Evolutionary conservation across 2,888 invertebrate species (phyloP).

Genomic region (Epinotia brunnichana): DNA sequence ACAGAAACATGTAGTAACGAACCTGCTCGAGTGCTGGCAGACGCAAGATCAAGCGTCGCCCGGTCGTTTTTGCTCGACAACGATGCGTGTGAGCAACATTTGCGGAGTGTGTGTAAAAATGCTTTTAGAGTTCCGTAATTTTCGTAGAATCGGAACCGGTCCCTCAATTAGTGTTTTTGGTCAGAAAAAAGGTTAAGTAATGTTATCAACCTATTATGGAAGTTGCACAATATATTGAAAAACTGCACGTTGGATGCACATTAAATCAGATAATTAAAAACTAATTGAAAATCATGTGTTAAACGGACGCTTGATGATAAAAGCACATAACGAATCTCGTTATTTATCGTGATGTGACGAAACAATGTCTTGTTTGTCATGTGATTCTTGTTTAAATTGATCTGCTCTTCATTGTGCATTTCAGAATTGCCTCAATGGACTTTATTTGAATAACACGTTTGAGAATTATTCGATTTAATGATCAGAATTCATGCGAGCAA

Average conservation of each 20-base stretch:
- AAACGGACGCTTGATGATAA: slow-evolving; percentile 8
- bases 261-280: slow-evolving; percentile 2
- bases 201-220: neutral
- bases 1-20: slow-evolving; percentile 49
- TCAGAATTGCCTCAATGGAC: neutral
- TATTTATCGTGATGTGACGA: slow-evolving; percentile 23
- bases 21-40: slow-evolving; percentile 54
- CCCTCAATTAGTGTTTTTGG: slow-evolving; percentile 8
- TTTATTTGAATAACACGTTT: neutral
- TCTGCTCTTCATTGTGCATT: neutral
- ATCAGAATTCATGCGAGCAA: slow-evolving; percentile 15
- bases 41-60: slow-evolving; percentile 59
- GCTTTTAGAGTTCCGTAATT: slow-evolving; percentile 41
- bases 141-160: slow-evolving; percentile 6
- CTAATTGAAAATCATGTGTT: slow-evolving; percentile 18
- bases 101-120: slow-evolving; percentile 64
- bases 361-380: slow-evolving; percentile 31
- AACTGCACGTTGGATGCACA: neutral
- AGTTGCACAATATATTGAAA: slow-evolving; percentile 24
- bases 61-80: slow-evolving; percentile 65
- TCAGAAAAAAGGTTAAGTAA: slow-evolving; percentile 2
- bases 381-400: slow-evolving; percentile 35
- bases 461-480: neutral
- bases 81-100: slow-evolving; percentile 77
- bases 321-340: slow-evolving; percentile 19